A percentile compares a stretch with the other conserved stretches of the same genome.
Evolutionary conservation across 2,888 invertebrate genomes (phyloP).

Genomic region (Aethes cnicana): DNA sequence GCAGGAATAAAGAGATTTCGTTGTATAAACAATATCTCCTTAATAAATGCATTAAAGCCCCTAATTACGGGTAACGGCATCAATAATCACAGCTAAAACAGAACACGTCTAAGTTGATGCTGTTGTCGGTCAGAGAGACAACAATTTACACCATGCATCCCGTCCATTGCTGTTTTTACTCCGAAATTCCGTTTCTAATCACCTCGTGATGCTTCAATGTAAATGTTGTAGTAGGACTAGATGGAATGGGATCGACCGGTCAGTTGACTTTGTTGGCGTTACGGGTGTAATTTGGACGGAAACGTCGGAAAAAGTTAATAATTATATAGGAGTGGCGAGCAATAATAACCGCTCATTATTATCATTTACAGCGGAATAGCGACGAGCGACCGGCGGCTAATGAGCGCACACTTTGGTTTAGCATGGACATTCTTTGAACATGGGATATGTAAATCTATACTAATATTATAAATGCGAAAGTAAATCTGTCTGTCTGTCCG

Average conservation of each 20-base stretch:
- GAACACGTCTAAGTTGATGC: neutral
- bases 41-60: constrained; percentile 56
- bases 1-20: constrained; percentile 22
- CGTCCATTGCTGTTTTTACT: constrained; percentile 1
- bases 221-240: neutral
- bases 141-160: neutral
- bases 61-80: constrained; percentile 60
- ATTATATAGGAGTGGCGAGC: constrained; percentile 64
- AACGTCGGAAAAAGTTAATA: constrained; percentile 67
- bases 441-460: neutral
- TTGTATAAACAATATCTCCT: constrained; percentile 44
- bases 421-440: constrained; percentile 35
- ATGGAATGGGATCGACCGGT: neutral
- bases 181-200: neutral
- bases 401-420: constrained; percentile 51
- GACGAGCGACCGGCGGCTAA: constrained; percentile 53
- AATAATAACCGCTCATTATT: constrained; percentile 72
- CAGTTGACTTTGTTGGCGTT: constrained; percentile 33
- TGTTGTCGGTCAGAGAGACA: neutral
- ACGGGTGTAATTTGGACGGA: constrained; percentile 62
- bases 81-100: constrained; percentile 15
- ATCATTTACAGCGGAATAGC: constrained; percentile 54
- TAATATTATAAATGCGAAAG: neutral
- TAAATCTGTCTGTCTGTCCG: too few relatives aligned
- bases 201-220: neutral